These are phyloP conservation scores for Tyrophagus putrescentiae DNA, from an alignment of 1,140 invertebrate species.

Conservation along the genomic window DNA sequence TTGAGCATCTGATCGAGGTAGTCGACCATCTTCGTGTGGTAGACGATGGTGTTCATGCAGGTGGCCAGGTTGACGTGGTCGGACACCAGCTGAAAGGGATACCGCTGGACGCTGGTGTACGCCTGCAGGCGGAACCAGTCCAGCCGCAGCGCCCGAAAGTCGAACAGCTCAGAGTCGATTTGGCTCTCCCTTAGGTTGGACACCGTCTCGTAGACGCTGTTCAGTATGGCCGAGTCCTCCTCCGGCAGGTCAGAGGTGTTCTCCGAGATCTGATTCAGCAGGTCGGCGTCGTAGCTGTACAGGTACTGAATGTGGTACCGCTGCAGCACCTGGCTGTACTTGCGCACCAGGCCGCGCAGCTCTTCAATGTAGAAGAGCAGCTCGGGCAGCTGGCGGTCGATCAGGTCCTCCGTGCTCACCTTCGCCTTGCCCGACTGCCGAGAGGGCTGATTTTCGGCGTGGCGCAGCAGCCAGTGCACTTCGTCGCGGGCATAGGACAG, in stretches of 20 bases:
- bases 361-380: conserved; percentile 97
- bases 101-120: conserved; percentile 72
- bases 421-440: conserved; percentile 62
- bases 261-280: conserved; percentile 69
- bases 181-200: conserved; percentile 54
- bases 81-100: conserved; percentile 54
- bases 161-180: conserved; percentile 86
- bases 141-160: conserved; percentile 79
- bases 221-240: conserved; percentile 84
- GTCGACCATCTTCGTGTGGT: conserved; percentile 97
- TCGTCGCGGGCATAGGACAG: conserved; percentile 88
- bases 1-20: conserved; percentile 91
- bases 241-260: conserved; percentile 47
- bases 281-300: conserved; percentile 82
- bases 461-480: conserved; percentile 86
- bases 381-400: conserved; percentile 87
- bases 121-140: conserved; percentile 94
- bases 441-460: conserved; percentile 83
- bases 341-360: conserved; percentile 71
- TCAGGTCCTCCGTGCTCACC: conserved; percentile 57
- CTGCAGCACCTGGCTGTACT: conserved; percentile 92
- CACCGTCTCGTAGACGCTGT: conserved; percentile 78
- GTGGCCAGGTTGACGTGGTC: conserved; percentile 73
- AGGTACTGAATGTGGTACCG: conserved; percentile 95
- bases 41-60: conserved; percentile 85